Percentiles rank a stretch among this genome's conserved stretches.
Conservation (phyloP, 1,140 invertebrate genomes). For the Lepidurus apus region DNA sequence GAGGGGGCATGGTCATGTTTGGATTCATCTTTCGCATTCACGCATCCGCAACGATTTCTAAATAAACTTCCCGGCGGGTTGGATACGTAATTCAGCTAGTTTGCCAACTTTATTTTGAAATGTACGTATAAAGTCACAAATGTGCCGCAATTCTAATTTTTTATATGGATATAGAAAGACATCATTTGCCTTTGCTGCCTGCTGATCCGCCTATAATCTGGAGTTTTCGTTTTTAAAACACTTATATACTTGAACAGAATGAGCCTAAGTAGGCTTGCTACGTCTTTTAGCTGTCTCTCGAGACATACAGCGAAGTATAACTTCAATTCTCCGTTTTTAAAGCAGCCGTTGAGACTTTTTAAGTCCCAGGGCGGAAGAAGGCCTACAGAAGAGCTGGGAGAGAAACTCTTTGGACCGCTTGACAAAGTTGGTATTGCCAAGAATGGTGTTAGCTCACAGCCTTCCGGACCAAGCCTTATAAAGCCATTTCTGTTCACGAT, state of each 20-base stretch:
- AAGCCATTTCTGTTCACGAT: slow-evolving; percentile 24
- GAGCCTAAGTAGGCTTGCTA: background rate
- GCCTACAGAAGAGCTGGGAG: background rate
- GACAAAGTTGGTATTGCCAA: slow-evolving; percentile 1
- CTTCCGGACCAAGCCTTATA: background rate
- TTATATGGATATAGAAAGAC: too few species aligned
- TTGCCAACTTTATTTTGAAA: too few species aligned
- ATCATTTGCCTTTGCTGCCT: too few species aligned
- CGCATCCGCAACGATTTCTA: background rate
- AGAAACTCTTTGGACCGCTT: background rate
- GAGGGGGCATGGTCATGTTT: slow-evolving; percentile 4
- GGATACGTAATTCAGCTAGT: too few species aligned
- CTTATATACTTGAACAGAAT: too few species aligned
- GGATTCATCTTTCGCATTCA: background rate
- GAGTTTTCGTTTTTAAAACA: too few species aligned
- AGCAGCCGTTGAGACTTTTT: background rate
- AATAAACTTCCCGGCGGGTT: background rate
- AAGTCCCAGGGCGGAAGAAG: background rate
- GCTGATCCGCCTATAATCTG: too few species aligned
- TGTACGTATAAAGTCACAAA: too few species aligned
- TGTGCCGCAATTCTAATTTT: too few species aligned
- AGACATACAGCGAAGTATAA: background rate
- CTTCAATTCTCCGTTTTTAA: background rate
- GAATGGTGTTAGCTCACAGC: background rate
- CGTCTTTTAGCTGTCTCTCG: background rate